Evolutionary conservation across 2,797 vertebrate genomes (phyloP), one percentile per base, ranked within the genome.

Genomic region (Peromyscus melanophrys): DNA sequence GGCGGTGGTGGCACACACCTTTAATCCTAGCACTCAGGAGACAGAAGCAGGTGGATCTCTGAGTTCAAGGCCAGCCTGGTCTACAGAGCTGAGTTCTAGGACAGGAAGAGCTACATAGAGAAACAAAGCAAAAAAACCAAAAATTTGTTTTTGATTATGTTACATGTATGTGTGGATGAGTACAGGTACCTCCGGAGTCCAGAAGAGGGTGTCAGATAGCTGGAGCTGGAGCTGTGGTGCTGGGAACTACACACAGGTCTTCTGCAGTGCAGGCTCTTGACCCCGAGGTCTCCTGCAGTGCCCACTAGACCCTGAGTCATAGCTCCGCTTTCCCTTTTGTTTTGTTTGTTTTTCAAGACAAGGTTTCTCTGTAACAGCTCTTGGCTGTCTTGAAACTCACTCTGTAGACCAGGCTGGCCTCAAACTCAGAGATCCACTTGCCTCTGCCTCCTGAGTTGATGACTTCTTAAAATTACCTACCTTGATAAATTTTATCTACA

Each of bases 401-500:
- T 37, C 9, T 71, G 69, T 37, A 37, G 69, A 71, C 9, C 71
- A 40, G 37, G 10, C 37, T 73, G 37, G 37, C 37, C 71, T 73
- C 4, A 1, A 73, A 73, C 21, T 40, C 71, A 37, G 23, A 73
- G 21, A 9, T 73, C 17, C 10, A 37, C 11, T 4, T 40, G 4
- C 4, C 37, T 73, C 37, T 73, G 71, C 37, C 71, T 73, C 71
- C 71, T 0, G 10, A 40, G 37, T 11, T 63, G 77, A 78, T 95
- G 43, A 94, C 49, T 94, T 95, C 77, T 86, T 93, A 52, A 61
- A 82, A 63, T 49, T 90, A 6, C 21, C 71, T 67, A 61, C 55
- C 75, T 94, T 92, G 71, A 49, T 86, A 34, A 93, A 37, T 90
- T 31, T n/a, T 37, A 71, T 29, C n/a, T 57, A 34, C 19, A 43